These are phyloP conservation scores for Sesamia inferens DNA, from an alignment of 2,888 invertebrate genomes.

Conservation along the genomic window DNA sequence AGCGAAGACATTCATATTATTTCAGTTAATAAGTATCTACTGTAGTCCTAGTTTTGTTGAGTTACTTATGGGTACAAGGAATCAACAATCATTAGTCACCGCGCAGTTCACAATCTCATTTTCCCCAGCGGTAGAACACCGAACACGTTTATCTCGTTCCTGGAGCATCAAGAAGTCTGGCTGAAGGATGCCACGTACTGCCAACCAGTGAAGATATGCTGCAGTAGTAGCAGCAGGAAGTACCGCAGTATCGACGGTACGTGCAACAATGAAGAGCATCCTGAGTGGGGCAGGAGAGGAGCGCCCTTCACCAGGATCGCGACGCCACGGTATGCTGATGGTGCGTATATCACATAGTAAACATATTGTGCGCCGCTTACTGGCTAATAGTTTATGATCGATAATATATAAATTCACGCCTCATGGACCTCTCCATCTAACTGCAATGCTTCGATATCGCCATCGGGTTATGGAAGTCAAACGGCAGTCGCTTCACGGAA, in stretches of 20 bases:
- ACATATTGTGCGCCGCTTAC: no score
- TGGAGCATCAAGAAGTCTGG: slow-evolving; percentile 80
- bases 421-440: no score
- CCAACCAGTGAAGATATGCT: slow-evolving; percentile 73
- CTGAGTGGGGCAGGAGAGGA: slow-evolving; percentile 91
- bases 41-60: neutral
- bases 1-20: neutral
- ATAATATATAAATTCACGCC: no score
- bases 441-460: no score
- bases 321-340: slow-evolving; percentile 91
- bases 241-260: slow-evolving; percentile 94
- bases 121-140: slow-evolving; percentile 81
- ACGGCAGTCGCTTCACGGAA: no score
- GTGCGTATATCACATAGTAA: slow-evolving; percentile 72
- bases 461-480: no score
- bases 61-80: no score
- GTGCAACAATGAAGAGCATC: slow-evolving; percentile 93
- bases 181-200: slow-evolving; percentile 75
- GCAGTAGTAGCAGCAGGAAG: slow-evolving; percentile 69
- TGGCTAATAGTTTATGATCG: no score
- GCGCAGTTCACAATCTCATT: slow-evolving; percentile 24
- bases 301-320: slow-evolving; percentile 90
- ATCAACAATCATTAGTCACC: neutral
- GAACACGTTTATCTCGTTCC: slow-evolving; percentile 85
- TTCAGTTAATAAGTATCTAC: neutral